Base-by-base conservation (phyloP, 2,797 vertebrate genomes). In the Acestrorhynchus altus region DNA sequence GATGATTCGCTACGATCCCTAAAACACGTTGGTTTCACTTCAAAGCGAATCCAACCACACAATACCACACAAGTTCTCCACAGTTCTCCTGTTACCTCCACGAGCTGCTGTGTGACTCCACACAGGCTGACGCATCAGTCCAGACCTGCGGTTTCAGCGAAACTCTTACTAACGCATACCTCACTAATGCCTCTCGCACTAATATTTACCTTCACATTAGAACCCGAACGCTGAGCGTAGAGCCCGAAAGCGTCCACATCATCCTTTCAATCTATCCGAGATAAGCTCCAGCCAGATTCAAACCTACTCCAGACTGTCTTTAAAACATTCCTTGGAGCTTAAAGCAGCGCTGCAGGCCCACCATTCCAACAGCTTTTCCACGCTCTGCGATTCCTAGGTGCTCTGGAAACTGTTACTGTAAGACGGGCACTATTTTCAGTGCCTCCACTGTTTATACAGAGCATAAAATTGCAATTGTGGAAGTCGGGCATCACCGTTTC, bases 131-230 rank as follows among this genome's bases (percentile, higher is more conserved):
- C 24, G 10, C 26, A 35, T n/a, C 47, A 4, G 22, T 3, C 20
- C 39, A 42, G 28, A 35, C 26, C 6, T 49, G 63, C 16, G 47
- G 54, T 40, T 74, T 75, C n/a, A 16, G 26, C 12, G 56, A 22
- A 20, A 54, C 26, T 54, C 16, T 40, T 73, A 20, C 71, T 61
- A n/a, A 35, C 4, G 44, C 57, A 73, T 47, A 49, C 71, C 24
- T 22, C 71, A 22, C 57, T 49, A 31, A 61, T 63, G 56, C 28
- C 46, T 61, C 18, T 20, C 35, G 42, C 10, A 67, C 35, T 67
- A 47, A 67, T 72, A 57, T 72, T 59, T 59, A 56, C n/a, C 54
- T 42, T 42, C n/a, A 15, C 20, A 31, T 54, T 31, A 39, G 2
- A 54, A 40, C 28, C 16, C 39, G 6, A 3, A 22, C 0, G 16